A percentile compares a stretch with the other conserved stretches of the same genome.
Evolutionary conservation across 2,797 vertebrate genomes (phyloP).

Genomic region (Diplodus sargus): DNA sequence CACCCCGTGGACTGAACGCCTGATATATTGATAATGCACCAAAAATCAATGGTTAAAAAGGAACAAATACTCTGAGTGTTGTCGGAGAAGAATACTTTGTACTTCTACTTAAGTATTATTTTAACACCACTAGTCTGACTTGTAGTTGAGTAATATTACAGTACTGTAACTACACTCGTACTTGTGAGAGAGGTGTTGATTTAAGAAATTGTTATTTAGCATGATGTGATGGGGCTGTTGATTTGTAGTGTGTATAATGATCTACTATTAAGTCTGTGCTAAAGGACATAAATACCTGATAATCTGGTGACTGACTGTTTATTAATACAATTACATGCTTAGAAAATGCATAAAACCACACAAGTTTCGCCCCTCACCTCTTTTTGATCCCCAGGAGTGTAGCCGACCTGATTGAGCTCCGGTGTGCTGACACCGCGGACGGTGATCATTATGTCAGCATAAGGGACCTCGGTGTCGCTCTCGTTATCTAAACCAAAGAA

Average conservation of each 20-base stretch:
- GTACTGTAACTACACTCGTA: no score
- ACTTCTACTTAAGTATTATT: no score
- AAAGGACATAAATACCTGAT: not conserved
- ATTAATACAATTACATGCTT: not conserved
- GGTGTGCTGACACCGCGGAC: constrained; percentile 84
- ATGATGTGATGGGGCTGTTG: not conserved
- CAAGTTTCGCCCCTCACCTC: constrained; percentile 68
- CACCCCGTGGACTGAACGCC: no score
- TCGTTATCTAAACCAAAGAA: constrained; percentile 75
- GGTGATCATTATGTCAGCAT: constrained; percentile 88
- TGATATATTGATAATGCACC: no score
- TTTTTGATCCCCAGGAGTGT: constrained; percentile 66
- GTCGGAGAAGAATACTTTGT: no score
- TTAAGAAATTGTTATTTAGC: not conserved
- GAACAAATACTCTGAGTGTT: no score
- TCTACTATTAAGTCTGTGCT: not conserved
- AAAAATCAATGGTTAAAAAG: no score
- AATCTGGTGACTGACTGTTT: not conserved
- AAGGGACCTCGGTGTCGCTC: constrained; percentile 86
- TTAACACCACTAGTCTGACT: no score
- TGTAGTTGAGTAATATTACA: no score
- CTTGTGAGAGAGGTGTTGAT: not conserved
- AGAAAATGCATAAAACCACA: not conserved
- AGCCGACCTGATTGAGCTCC: constrained; percentile 77
- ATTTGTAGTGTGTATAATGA: not conserved